Evolutionary conservation across 2,888 invertebrate genomes (phyloP), one percentile per base, ranked within the genome.

Genomic region (Sesia apiformis): DNA sequence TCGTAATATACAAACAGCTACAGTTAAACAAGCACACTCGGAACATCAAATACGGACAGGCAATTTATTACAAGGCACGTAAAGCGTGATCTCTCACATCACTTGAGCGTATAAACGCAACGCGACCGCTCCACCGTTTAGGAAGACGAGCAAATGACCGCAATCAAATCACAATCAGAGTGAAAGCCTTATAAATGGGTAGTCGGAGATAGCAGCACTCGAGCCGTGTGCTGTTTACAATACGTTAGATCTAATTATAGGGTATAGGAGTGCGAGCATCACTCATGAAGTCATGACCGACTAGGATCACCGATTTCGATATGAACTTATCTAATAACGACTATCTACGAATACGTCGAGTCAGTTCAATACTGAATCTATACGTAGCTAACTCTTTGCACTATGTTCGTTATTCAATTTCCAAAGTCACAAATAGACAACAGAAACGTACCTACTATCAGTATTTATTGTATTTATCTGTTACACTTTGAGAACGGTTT

Each of bases 101-200:
- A 65, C 68, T 63, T 64, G 66, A 73, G 71, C 70, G 69, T 76
- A 72, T 78, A 76, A 76, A 72, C 65, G 69, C 70, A 67, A 66
- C 63, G 69, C 63, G 72, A 72, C 72, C 65, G 65, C 69, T 72
- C 59, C 60, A 63, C 64, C 62, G 71, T 78, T 82, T 83, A 77
- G 64, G 72, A 73, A 76, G 75, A 79, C 68, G 74, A 78, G 77
- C 70, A 82, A 84, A 84, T 78, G 74, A 76, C 79, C 72, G 75
- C 78, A 84, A 84, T 85, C 84, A 85, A 82, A 82, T 76, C 72
- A 81, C 81, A 81, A 84, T 84, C 80, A 84, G 66, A 76, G 81
- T 80, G 81, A 85, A 86, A 85, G 82, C 80, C 74, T 73, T 62
- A 64, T 63, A 77, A 76, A 77, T 72, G 71, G 70, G 63, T 65